Base-by-base conservation (phyloP, 2,797 vertebrate species). In the Schizothorax lantsangensis region DNA sequence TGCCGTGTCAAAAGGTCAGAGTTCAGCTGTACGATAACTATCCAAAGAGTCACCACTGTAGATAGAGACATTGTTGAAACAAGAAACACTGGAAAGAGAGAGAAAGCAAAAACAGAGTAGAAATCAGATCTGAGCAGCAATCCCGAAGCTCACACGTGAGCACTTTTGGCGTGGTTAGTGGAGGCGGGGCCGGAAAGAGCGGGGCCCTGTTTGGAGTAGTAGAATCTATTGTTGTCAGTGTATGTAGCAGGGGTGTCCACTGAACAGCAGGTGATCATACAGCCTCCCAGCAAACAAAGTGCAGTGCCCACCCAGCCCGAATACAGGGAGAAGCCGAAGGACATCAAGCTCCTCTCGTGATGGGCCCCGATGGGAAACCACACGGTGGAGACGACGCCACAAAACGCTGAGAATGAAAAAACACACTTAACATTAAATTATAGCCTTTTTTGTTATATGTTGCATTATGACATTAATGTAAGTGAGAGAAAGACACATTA, bases 361-460 rank as follows among this genome's bases (percentile, higher is more conserved):
- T 99, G 96, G 52, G 96, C 97, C 0, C 97, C 97, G 26, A 99
- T 96, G 0, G 98, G 98, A 88, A 99, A 99, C 98, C 98, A 99
- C 88, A 99, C 94, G 0, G 98, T 99, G 0, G 97, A 97, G 0
- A 99, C 96, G 0, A 97, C 89, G 0, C 96, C 96, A 0, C 97
- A 97, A 88, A 97, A 84, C 45, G 96, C 98, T 99, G 94, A 17
- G 43, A n/a, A 71, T 64, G 69, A 47, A 85, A 54, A 83, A 21
- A 78, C 69, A 77, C 26, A 59, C 19, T 83, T 30, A 36, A 79
- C 47, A 33, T 38, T 21, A n/a, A 69, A 36, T 17, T 8, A 2
- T 36, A 36, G 17, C 15, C 8, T 49, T 7, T 33, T 49, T 38
- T 14, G 23, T 11, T 26, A 47, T 66, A 66, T 62, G 2, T 21